Conservation (phyloP, 2,888 invertebrate genomes). For the Druceiella hillmani region DNA sequence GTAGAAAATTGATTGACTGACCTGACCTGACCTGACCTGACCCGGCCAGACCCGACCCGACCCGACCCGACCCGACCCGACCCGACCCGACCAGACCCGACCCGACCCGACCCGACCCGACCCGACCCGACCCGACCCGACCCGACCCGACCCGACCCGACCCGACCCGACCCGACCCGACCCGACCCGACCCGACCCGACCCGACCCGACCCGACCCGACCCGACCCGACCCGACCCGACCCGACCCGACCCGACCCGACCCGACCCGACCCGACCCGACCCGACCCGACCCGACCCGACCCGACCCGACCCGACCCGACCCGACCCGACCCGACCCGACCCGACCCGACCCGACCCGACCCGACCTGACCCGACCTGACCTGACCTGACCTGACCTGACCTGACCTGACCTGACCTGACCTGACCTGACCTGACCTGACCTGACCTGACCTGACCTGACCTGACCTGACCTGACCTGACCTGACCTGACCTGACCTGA, state of each 20-base stretch:
- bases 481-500: conserved; percentile 11
- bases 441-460: conserved; percentile 16
- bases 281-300: conserved; percentile 15
- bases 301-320: conserved; percentile 15
- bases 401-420: conserved; percentile 15
- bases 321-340: conserved; percentile 15
- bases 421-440: conserved; percentile 15
- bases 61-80: conserved; percentile 17
- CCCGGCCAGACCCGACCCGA: conserved; percentile 16
- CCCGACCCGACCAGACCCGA: conserved; percentile 16
- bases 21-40: conserved; percentile 18
- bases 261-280: conserved; percentile 14
- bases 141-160: conserved; percentile 14
- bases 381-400: conserved; percentile 15
- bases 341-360: conserved; percentile 16
- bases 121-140: conserved; percentile 17
- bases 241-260: conserved; percentile 14
- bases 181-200: conserved; percentile 12
- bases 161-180: conserved; percentile 9
- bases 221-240: conserved; percentile 12
- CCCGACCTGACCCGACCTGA: conserved; percentile 16
- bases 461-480: conserved; percentile 15
- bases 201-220: conserved; percentile 7
- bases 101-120: conserved; percentile 16
- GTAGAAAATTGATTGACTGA: too few relatives aligned